Base-by-base conservation (phyloP, 2,113 vertebrate species). In the Melanerpes aurifrons region DNA sequence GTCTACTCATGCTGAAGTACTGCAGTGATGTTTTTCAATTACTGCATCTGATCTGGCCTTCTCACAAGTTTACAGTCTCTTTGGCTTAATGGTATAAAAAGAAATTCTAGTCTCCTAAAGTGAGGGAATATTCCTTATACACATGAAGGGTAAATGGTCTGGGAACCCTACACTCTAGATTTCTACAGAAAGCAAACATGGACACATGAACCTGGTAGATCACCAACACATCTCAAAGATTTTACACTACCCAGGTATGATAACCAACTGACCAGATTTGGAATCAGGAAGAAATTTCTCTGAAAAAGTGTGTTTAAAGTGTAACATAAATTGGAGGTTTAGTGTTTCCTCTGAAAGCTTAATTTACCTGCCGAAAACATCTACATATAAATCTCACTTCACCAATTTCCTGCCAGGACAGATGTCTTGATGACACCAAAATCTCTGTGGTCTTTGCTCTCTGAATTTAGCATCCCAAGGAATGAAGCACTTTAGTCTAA, bases 361-460 rank as follows among this genome's bases (percentile, higher is more conserved):
- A 18, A 35, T 37, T 66, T 32, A 29, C 63, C 74, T 89, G 53
- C 22, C 59, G 47, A 73, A 82, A 73, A 18, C 50, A 78, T 21
- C 9, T 22, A 18, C 7, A 3, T 0, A 3, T 4, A 12, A 40
- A 7, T 28, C 4, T 45, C 53, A 37, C 11, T 40, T 19, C 62
- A 31, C 8, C 54, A 47, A 18, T 25, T 76, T 69, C 22, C 61
- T 80, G 40, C 63, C 40, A 67, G 47, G 45, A 79, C 5, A 73
- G 15, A 11, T 20, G 5, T 10, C 86, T 10, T 11, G 12, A 59
- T 75, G 67, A 19, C 50, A 76, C 37, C 56, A 70, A 74, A 71
- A 62, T 29, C 48, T 86, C 76, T 57, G 45, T 29, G 24, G 35
- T 24, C 25, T 58, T 66, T 81, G 56, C 40, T 74, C 20, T 56